Evolutionary conservation across 1,140 invertebrate genomes (phyloP).

Genomic region (Chrysomallon squamiferum): DNA sequence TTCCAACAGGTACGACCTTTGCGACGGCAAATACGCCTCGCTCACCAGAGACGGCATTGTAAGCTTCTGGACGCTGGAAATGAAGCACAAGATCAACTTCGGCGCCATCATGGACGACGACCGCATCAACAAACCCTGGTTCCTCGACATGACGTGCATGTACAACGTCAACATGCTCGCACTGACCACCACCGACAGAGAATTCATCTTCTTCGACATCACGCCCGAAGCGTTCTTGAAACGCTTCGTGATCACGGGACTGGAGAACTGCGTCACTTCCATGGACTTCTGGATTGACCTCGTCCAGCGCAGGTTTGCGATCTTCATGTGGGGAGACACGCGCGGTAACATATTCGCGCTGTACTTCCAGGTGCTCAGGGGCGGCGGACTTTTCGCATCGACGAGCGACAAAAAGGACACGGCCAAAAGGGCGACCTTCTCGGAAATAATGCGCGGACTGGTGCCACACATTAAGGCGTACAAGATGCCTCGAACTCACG

Average conservation of each 20-base stretch:
- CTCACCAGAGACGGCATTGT: slow-evolving; percentile 45
- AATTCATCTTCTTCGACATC: slow-evolving; percentile 46
- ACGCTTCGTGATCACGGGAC: slow-evolving; percentile 32
- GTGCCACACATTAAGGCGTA: slow-evolving; percentile 28
- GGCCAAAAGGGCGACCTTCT: slow-evolving; percentile 29
- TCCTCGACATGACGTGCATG: slow-evolving; percentile 42
- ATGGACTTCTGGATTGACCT: slow-evolving; percentile 50
- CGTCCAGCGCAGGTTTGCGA: slow-evolving; percentile 25
- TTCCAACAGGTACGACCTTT: slow-evolving; percentile 22
- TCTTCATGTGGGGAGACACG: slow-evolving; percentile 45
- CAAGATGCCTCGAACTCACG: slow-evolving; percentile 32
- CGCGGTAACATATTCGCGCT: slow-evolving; percentile 37
- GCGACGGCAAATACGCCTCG: slow-evolving; percentile 36
- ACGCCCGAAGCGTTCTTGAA: slow-evolving; percentile 33
- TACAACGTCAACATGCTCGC: slow-evolving; percentile 52
- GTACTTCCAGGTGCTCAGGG: slow-evolving; percentile 31
- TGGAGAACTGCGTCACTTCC: slow-evolving; percentile 40
- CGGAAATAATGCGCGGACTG: slow-evolving; percentile 36
- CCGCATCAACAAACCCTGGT: slow-evolving; percentile 38
- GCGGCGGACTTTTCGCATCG: slow-evolving; percentile 41
- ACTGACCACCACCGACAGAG: slow-evolving; percentile 43
- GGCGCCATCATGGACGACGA: slow-evolving; percentile 6
- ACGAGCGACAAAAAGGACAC: slow-evolving; percentile 21
- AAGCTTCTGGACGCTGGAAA: slow-evolving; percentile 41
- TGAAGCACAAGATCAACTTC: slow-evolving; percentile 18